Evolutionary conservation across 2,113 vertebrate genomes (phyloP).

Genomic region (Paralichthys olivaceus): DNA sequence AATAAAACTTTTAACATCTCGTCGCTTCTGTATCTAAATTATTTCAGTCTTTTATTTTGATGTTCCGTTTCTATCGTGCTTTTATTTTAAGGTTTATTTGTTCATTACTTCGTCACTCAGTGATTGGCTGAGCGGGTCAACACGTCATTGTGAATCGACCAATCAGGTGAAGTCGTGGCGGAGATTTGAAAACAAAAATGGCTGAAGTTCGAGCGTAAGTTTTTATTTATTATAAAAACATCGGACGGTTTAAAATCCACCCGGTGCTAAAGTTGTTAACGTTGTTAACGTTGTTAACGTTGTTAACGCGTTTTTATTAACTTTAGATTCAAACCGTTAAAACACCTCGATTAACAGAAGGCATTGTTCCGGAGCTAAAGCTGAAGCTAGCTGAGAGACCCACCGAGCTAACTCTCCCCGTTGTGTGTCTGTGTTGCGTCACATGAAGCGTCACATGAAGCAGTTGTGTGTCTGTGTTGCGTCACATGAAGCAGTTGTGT

Average conservation of each 20-base stretch:
- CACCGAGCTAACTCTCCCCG: neutral
- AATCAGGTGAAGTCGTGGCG: conserved; percentile 25
- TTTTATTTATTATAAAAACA: neutral
- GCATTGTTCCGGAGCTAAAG: neutral
- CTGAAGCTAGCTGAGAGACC: conserved; percentile 7
- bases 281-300: neutral
- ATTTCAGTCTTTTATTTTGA: neutral
- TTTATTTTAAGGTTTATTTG: too few species aligned
- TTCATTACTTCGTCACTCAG: too few species aligned
- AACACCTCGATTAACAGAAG: too few species aligned
- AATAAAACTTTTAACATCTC: too few species aligned
- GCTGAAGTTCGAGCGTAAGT: conserved; percentile 65
- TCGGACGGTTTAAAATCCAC: neutral
- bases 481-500: neutral
- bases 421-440: too few species aligned
- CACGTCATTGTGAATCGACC: neutral
- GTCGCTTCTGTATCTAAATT: too few species aligned
- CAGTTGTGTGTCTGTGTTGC: too few species aligned
- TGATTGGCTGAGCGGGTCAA: neutral
- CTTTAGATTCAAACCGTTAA: too few species aligned
- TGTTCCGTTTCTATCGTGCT: neutral
- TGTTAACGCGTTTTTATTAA: too few species aligned
- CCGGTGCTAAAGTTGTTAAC: too few species aligned
- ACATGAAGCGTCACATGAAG: too few species aligned
- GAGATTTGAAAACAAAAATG: conserved; percentile 79